Evolutionary conservation across 2,113 vertebrate species (phyloP).

Genomic region (Bubo blakistoni): DNA sequence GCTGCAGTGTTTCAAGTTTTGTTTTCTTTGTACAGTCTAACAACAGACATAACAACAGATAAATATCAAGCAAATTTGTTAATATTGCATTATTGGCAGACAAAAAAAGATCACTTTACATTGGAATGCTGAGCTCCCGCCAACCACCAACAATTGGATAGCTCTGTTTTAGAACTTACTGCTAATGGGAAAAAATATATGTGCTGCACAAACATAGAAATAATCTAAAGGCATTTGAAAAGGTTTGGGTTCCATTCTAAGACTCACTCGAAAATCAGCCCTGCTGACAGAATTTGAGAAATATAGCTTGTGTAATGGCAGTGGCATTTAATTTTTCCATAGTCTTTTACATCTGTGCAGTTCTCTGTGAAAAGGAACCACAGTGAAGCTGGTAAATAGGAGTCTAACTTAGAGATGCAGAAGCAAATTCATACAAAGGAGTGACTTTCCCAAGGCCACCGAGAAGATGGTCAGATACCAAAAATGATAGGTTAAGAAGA

Average conservation of each 20-base stretch:
- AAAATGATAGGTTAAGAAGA: background rate
- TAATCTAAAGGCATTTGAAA: background rate
- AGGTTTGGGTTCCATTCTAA: background rate
- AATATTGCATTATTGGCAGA: conserved; percentile 44
- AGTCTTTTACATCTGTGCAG: background rate
- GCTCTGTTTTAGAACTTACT: conserved; percentile 21
- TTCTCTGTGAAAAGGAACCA: background rate
- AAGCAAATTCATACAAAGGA: background rate
- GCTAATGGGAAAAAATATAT: background rate
- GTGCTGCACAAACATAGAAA: background rate
- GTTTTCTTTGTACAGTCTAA: conserved; percentile 13
- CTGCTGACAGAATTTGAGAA: background rate
- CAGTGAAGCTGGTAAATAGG: background rate
- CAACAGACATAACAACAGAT: conserved; percentile 59
- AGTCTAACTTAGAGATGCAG: background rate
- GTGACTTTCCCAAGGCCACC: background rate
- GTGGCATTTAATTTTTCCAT: background rate
- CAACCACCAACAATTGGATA: background rate
- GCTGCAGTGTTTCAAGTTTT: conserved; percentile 4
- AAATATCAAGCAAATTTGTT: conserved; percentile 59
- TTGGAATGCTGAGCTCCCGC: conserved; percentile 34
- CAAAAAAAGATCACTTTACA: conserved; percentile 41
- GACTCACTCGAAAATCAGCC: background rate
- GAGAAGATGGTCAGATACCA: background rate
- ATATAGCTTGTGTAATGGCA: background rate